Evolutionary conservation across 2,797 vertebrate species (phyloP).

Genomic region (Myotis myotis): DNA sequence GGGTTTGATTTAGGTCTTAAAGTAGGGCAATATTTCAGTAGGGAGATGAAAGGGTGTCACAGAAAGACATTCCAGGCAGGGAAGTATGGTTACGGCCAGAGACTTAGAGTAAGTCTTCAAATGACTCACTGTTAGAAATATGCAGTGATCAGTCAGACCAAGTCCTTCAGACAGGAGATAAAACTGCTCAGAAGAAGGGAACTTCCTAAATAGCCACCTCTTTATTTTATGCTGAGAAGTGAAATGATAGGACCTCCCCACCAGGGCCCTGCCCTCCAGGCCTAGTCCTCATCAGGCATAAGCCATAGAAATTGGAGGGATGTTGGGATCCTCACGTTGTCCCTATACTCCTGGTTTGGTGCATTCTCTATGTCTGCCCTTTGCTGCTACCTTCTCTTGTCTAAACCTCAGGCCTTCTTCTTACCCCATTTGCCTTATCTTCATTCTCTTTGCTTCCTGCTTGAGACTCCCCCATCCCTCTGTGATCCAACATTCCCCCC

Average conservation of each 20-base stretch:
- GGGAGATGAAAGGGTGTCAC: background rate
- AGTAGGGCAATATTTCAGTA: background rate
- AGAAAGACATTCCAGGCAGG: background rate
- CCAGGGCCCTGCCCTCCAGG: background rate
- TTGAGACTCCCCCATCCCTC: background rate
- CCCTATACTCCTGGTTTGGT: background rate
- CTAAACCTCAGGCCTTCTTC: background rate
- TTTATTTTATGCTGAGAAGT: background rate
- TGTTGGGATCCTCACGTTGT: background rate
- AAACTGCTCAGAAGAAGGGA: background rate
- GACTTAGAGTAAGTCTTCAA: background rate
- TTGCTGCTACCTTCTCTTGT: background rate
- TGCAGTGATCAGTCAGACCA: background rate
- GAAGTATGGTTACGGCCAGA: background rate
- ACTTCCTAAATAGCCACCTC: background rate
- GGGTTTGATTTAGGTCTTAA: background rate
- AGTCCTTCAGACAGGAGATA: background rate
- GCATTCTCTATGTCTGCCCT: background rate
- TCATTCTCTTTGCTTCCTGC: background rate
- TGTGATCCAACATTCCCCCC: background rate
- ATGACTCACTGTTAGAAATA: constrained; percentile 27
- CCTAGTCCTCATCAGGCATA: background rate
- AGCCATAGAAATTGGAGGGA: background rate
- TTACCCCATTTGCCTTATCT: background rate
- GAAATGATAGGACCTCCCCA: background rate